Conservation (phyloP, 2,888 invertebrate genomes). For the Mimachlamys varia region DNA sequence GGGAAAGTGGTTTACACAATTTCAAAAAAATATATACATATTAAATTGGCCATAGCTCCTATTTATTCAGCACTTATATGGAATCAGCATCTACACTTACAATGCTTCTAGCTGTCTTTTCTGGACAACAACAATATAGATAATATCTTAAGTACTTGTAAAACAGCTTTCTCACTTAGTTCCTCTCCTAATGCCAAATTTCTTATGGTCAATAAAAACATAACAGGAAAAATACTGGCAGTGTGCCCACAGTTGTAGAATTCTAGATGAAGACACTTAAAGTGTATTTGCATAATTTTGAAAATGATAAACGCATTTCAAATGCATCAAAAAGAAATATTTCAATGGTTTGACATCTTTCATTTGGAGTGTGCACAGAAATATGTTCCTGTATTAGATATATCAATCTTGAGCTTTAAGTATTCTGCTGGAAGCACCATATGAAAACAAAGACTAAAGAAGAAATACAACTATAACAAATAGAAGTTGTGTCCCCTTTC, state of each 20-base stretch:
- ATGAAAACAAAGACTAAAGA: neutral
- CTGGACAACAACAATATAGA: too few relatives aligned
- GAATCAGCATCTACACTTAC: too few relatives aligned
- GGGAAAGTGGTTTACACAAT: neutral
- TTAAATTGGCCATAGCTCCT: too few relatives aligned
- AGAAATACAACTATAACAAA: neutral
- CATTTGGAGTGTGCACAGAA: neutral
- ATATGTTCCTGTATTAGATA: neutral
- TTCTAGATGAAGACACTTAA: neutral
- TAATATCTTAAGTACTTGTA: too few relatives aligned
- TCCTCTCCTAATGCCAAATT: too few relatives aligned
- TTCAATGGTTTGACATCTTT: neutral
- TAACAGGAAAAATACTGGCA: too few relatives aligned
- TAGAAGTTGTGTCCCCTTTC: neutral
- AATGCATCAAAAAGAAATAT: neutral
- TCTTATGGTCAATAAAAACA: too few relatives aligned
- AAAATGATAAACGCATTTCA: neutral
- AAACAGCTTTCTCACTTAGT: too few relatives aligned
- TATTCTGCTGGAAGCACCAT: neutral
- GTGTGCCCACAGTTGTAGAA: too few relatives aligned
- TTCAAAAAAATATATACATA: neutral
- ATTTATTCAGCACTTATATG: neutral
- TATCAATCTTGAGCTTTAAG: neutral
- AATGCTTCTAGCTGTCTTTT: too few relatives aligned
- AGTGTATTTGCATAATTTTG: neutral